Evolutionary conservation across 1,140 invertebrate species (phyloP), one percentile per base, ranked within the genome.

Genomic region (Venturia canescens): DNA sequence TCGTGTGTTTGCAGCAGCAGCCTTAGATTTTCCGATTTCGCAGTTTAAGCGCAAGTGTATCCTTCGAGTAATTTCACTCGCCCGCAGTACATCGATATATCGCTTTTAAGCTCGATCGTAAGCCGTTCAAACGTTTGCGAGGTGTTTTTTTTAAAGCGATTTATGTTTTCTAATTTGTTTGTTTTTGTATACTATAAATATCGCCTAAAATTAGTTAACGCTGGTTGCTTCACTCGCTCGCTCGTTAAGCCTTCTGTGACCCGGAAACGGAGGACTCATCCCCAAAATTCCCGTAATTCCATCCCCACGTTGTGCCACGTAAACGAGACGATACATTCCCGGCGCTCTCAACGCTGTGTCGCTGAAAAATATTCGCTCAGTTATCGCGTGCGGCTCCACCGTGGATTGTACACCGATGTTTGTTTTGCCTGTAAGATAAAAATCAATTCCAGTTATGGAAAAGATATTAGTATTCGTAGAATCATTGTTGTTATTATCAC

Each of bases 251-350:
- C 88, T 87, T 23, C 83, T 84, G 53, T 87, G 84, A 15, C 87
- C 92, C 70, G 90, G 87, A 87, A 94, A 94, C 9, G 89, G 84
- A 44, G 88, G 84, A 85, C 93, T 94, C 79, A 94, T 91, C 5
- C 93, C 93, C 57, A 93, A 87, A 50, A 94, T 94, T 80, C 93
- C 91, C 15, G 94, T 93, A 79, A 95, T 94, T 9, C 74, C 74
- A 83, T 94, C 93, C 50, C 93, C 93, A 1, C 93, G 93, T 89
- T 96, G 94, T 83, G 94, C 95, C 88, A 97, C 95, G 88, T 97
- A 97, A 81, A 97, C 91, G 71, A 97, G 92, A 23, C 94, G 90
- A 89, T 96, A 97, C 85, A 93, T 93, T 27, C 96, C 96, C 9
- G 94, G 93, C 13, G 91, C 90, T 38, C 93, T 88, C 11, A 96